phyloP scores from a whole-genome alignment of 2,797 vertebrate genomes.

The Sus cebifrons region DNA sequence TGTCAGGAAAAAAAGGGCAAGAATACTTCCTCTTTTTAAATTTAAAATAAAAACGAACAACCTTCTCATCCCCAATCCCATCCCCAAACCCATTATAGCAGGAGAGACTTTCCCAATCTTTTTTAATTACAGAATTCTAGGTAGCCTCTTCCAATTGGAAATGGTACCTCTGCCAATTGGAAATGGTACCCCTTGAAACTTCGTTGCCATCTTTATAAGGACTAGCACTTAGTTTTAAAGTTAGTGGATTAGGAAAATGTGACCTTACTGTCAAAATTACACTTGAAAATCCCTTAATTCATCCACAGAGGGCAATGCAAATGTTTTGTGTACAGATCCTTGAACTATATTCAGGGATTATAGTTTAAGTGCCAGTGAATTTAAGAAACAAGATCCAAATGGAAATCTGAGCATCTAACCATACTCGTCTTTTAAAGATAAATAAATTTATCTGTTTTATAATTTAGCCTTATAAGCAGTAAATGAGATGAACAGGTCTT shows the following conservation, averaged over 20 bases:
- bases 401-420: not conserved
- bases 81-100: not conserved
- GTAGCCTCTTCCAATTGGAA: not conserved
- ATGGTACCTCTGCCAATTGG: not conserved
- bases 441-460: not conserved
- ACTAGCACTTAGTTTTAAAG: constrained; percentile 48
- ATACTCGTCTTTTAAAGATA: constrained; percentile 50
- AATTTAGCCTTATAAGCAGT: constrained; percentile 43
- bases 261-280: constrained; percentile 40
- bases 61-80: not conserved
- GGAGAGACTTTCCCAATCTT: constrained; percentile 1
- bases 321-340: not conserved
- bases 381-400: constrained; percentile 60
- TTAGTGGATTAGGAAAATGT: constrained; percentile 31
- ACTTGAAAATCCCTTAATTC: constrained; percentile 36
- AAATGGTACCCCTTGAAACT: not conserved
- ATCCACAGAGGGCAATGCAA: not conserved
- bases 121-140: constrained; percentile 42
- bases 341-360: not conserved
- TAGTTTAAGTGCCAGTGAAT: constrained; percentile 36
- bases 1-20: constrained; percentile 39
- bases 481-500: constrained; percentile 13
- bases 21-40: constrained; percentile 24
- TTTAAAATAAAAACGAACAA: constrained; percentile 66
- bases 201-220: not conserved